phyloP scores from a whole-genome alignment of 2,888 invertebrate species.

The Mythimna albipuncta region DNA sequence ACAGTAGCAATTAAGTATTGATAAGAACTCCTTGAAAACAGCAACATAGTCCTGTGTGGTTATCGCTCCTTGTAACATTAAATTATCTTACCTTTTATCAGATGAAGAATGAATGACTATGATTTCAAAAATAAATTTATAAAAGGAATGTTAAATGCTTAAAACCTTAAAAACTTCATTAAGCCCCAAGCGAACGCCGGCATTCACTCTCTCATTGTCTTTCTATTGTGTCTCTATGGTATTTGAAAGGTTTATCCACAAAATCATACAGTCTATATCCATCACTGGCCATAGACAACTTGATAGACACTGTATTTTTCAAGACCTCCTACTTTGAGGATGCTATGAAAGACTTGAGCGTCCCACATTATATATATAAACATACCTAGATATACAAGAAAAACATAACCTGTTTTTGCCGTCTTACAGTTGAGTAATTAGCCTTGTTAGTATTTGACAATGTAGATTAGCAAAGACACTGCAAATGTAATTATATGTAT shows the following conservation, averaged over 20 bases:
- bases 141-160: too few species aligned
- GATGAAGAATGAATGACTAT: slow-evolving; percentile 18
- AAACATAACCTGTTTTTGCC: background rate
- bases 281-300: background rate
- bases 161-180: background rate
- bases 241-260: too few species aligned
- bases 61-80: slow-evolving; percentile 15
- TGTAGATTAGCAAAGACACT: background rate
- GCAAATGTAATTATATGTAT: background rate
- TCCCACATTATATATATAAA: background rate
- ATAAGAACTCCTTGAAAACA: slow-evolving; percentile 31
- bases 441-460: background rate
- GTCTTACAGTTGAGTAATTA: background rate
- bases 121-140: background rate
- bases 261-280: background rate
- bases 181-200: too few species aligned
- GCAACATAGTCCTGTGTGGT: slow-evolving; percentile 2
- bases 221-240: too few species aligned
- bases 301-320: too few species aligned
- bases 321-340: background rate
- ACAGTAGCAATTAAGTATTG: slow-evolving; percentile 32
- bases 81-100: slow-evolving; percentile 23
- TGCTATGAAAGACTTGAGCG: background rate
- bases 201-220: too few species aligned
- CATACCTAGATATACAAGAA: background rate